Evolutionary conservation across 1,140 invertebrate species (phyloP).

Genomic region (Papilio glaucus): DNA sequence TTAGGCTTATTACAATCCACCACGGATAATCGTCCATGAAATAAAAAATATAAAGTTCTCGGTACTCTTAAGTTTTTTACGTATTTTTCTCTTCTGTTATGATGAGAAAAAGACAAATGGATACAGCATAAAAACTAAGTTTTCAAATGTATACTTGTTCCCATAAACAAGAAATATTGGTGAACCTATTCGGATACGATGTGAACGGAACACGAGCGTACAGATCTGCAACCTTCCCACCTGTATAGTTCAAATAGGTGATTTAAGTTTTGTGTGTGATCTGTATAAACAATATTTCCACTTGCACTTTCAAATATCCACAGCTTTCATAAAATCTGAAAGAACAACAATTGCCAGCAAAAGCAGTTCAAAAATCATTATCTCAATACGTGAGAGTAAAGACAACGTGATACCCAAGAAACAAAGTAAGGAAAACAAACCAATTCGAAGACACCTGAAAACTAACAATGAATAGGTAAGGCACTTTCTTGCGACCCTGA

Average conservation of each 20-base stretch:
- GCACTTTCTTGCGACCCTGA: slow-evolving; percentile 61
- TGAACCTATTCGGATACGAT: slow-evolving; percentile 1
- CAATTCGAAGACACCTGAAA: neutral
- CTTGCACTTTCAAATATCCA: neutral
- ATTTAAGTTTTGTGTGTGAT: neutral
- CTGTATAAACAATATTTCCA: neutral
- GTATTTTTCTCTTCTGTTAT: too few relatives aligned
- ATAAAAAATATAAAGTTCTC: too few relatives aligned
- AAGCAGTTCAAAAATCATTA: too few relatives aligned
- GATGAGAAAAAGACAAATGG: too few relatives aligned
- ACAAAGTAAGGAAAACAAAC: neutral
- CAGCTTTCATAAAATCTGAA: neutral
- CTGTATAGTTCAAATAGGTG: slow-evolving; percentile 3
- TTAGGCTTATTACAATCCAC: too few relatives aligned
- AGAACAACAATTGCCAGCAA: neutral
- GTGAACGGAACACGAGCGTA: slow-evolving; percentile 12
- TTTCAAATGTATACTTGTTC: neutral
- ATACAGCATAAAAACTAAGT: too few relatives aligned
- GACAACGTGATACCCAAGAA: neutral
- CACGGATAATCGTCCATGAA: too few relatives aligned
- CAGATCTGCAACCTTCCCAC: neutral
- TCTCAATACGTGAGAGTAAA: too few relatives aligned
- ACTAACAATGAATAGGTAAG: slow-evolving; percentile 17
- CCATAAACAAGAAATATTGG: slow-evolving; percentile 34
- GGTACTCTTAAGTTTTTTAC: too few relatives aligned